A percentile compares a stretch with the other conserved stretches of the same genome.
Evolutionary conservation across 2,888 invertebrate species (phyloP).

Genomic region (Microchrysa polita): DNA sequence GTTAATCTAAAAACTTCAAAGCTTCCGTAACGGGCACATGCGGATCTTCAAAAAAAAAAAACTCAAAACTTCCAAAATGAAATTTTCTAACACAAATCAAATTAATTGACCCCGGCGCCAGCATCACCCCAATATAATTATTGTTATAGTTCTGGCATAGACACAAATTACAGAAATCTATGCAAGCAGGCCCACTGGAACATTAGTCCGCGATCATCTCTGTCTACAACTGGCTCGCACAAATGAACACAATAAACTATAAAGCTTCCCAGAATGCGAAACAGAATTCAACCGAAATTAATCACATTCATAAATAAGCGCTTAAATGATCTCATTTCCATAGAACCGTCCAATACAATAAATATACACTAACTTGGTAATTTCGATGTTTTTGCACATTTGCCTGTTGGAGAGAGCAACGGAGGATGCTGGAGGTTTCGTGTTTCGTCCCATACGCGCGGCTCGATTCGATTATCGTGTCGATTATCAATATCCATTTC

Average conservation of each 20-base stretch:
- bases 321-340: constrained; percentile 39
- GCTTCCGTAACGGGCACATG: neutral
- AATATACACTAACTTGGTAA: constrained; percentile 26
- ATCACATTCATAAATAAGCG: constrained; percentile 33
- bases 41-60: too few relatives aligned
- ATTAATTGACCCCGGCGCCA: constrained; percentile 34
- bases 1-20: constrained; percentile 3
- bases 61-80: neutral
- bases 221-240: neutral
- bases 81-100: constrained; percentile 22
- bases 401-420: too few relatives aligned
- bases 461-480: constrained; percentile 21
- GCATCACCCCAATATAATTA: constrained; percentile 25
- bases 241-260: too few relatives aligned
- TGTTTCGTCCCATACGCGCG: neutral
- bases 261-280: neutral
- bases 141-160: constrained; percentile 7
- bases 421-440: too few relatives aligned
- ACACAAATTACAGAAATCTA: neutral
- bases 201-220: neutral
- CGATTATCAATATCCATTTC: constrained; percentile 23
- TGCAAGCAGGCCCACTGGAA: neutral
- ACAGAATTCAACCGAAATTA: constrained; percentile 16
- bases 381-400: constrained; percentile 31
- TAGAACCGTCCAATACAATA: constrained; percentile 22